Evolutionary conservation across 1,140 invertebrate species (phyloP), one percentile per base, ranked within the genome.

Genomic region (Zaprionus davidi): DNA sequence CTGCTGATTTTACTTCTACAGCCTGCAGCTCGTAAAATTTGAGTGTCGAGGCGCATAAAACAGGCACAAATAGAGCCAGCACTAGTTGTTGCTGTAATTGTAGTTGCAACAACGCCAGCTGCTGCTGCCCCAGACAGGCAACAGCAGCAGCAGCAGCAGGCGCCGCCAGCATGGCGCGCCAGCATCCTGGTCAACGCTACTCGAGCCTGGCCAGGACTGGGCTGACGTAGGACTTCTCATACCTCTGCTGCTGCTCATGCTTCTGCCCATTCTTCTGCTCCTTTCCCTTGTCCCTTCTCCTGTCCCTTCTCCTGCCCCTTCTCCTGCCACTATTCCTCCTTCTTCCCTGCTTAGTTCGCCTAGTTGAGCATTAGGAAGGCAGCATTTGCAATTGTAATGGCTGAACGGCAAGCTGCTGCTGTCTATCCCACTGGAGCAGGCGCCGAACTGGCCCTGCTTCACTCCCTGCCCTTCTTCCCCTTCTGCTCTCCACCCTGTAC

Each of bases 321-420:
- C 2, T 17, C 41, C 0, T 17, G 7, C 7, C 5, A 0, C 17
- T 17, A 1, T 7, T 51, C 6, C 15, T 17, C 20, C 46, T 13
- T 20, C 7, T 17, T 7, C 20, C 11, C 46, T 51, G 41, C n/a
- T 56, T 51, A 51, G 49, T 64, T 44, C 49, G 51, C 79, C 72
- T 81, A 87, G 79, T 87, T 86, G 62, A 71, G 58, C 80, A 84
- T 88, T 84, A 76, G 84, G 79, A 12, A 84, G 84, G 81, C 84
- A 88, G 69, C 85, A 88, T 88, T 88, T 88, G 85, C 84, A 88
- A 88, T 88, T 88, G 85, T 85, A 88, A 88, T 88, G 81, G 70
- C 41, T n/a, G 15, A 38, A 38, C 38, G 49, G 36, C 20, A 41
- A 38, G 49, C 36, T 41, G 38, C 41, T 46, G 41, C n/a, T 38